These are phyloP conservation scores for Dryobotodes eremita DNA, from an alignment of 2,888 invertebrate species.

Conservation along the genomic window DNA sequence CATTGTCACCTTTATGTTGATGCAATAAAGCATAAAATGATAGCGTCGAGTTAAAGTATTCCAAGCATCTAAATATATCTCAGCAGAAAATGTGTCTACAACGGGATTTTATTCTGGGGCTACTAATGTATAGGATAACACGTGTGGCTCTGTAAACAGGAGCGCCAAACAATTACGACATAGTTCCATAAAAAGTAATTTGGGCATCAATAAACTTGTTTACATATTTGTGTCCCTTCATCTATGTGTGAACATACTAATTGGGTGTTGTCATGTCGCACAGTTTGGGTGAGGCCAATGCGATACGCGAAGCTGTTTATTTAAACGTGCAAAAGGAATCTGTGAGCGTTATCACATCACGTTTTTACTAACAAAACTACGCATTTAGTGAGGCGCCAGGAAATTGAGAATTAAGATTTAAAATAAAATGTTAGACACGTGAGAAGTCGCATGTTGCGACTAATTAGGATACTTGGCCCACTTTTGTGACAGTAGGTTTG, in stretches of 20 bases:
- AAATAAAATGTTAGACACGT: conserved; percentile 56
- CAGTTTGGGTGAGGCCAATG: background rate
- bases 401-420: conserved; percentile 52
- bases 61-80: conserved; percentile 61
- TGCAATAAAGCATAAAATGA: conserved; percentile 48
- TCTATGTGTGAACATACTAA: background rate
- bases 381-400: conserved; percentile 50
- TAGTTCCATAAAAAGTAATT: conserved; percentile 39
- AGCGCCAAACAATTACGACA: conserved; percentile 36
- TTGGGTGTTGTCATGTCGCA: background rate
- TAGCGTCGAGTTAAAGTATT: conserved; percentile 46
- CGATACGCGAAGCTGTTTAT: background rate
- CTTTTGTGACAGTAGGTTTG: conserved; percentile 32
- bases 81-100: conserved; percentile 60
- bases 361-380: conserved; percentile 58
- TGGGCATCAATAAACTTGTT: conserved; percentile 35
- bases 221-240: conserved; percentile 11
- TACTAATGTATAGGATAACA: conserved; percentile 48
- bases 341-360: conserved; percentile 48
- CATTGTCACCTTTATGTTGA: conserved; percentile 51
- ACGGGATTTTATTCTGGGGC: conserved; percentile 57
- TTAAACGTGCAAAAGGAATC: conserved; percentile 3
- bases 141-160: conserved; percentile 51
- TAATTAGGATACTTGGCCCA: conserved; percentile 47
- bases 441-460: conserved; percentile 43